A percentile compares a stretch with the other conserved stretches of the same genome.
phyloP scores from a whole-genome alignment of 2,888 invertebrate genomes.

The Leucoma salicis region DNA sequence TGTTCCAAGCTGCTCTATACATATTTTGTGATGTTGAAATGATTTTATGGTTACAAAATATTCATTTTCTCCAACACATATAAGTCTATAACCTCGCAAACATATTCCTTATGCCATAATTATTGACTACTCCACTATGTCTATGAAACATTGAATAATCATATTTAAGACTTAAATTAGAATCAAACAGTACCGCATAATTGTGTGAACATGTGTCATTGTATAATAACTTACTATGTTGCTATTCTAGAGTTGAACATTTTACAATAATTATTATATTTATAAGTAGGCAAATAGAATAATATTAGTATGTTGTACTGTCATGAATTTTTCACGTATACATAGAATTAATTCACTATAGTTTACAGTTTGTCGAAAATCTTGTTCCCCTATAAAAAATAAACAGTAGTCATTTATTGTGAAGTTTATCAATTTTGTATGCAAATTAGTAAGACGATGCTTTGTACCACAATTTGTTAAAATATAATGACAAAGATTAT shows the following conservation, averaged over 20 bases:
- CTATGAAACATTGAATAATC: conserved; percentile 1
- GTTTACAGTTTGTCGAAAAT: too few species aligned
- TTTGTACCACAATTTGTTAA: conserved; percentile 1
- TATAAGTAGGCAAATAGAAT: neutral
- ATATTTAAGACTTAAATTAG: neutral
- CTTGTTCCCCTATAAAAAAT: too few species aligned
- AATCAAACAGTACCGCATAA: neutral
- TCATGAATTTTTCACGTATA: neutral
- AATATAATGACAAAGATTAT: conserved; percentile 2
- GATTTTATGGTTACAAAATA: too few species aligned
- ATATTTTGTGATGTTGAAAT: too few species aligned
- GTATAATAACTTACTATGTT: neutral
- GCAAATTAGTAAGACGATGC: too few species aligned
- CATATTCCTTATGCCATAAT: conserved; percentile 1
- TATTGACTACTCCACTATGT: neutral
- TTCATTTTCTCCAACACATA: neutral
- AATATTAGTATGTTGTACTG: neutral
- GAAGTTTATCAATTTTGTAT: too few species aligned
- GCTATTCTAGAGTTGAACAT: neutral
- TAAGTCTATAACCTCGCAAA: neutral
- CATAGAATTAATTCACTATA: neutral
- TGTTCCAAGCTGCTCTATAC: too few species aligned
- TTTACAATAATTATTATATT: neutral
- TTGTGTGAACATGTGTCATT: neutral
- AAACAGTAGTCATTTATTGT: too few species aligned